These are phyloP conservation scores for Vidua macroura DNA, from an alignment of 2,113 vertebrate genomes.

Conservation along the genomic window DNA sequence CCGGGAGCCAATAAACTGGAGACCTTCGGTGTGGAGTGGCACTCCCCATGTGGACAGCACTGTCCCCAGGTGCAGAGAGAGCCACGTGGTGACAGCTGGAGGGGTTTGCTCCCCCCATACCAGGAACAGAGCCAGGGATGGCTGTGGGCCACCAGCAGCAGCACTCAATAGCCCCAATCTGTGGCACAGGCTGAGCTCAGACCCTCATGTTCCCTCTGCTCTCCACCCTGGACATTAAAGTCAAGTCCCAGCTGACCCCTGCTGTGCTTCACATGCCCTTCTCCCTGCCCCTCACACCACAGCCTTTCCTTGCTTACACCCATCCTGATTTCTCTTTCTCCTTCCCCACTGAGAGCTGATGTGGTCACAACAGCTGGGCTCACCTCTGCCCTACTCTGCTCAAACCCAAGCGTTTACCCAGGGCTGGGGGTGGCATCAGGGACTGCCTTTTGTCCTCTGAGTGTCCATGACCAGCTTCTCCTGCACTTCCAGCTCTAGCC, in stretches of 20 bases:
- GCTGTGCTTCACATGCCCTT: not conserved
- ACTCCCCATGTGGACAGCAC: not conserved
- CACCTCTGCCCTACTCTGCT: not conserved
- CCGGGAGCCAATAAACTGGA: not conserved
- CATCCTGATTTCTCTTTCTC: not conserved
- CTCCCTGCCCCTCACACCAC: not conserved
- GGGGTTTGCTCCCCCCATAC: fast-evolving
- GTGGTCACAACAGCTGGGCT: not conserved
- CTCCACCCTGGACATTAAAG: not conserved
- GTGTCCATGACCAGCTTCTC: not conserved
- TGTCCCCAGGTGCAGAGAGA: not conserved
- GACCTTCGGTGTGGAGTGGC: not conserved
- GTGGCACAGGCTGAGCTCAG: not conserved
- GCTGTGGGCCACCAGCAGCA: not conserved
- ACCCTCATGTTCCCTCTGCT: not conserved
- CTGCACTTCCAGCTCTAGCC: not conserved
- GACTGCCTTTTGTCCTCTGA: fast-evolving
- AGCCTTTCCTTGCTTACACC: not conserved
- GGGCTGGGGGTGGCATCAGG: not conserved
- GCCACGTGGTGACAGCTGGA: fast-evolving
- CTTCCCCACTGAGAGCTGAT: too few relatives aligned
- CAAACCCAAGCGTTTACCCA: not conserved
- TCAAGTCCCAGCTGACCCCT: not conserved
- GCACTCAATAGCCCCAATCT: not conserved
- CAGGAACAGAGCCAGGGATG: too few relatives aligned